Base-by-base conservation (phyloP, 2,797 vertebrate species). In the Glossophaga mutica region DNA sequence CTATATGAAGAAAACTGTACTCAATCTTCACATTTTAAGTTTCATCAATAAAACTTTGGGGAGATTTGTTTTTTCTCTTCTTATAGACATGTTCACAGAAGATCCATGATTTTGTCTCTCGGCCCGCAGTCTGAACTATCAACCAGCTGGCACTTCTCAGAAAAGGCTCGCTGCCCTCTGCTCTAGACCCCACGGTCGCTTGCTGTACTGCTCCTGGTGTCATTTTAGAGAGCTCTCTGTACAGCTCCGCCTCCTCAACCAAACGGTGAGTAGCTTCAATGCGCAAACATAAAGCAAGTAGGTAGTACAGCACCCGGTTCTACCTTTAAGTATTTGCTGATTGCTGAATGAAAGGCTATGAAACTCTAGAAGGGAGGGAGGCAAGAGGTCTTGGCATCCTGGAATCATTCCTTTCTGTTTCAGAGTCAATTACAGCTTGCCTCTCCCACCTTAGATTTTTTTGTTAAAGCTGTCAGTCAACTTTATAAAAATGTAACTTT, bases 401-500 rank as follows among this genome's bases (percentile, higher is more conserved):
- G 34, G 4, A 93, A 55, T 18, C 91, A 90, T 82, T 42, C 59
- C 39, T 89, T 90, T 37, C 50, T 42, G 29, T 82, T 90, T 85
- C 62, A 78, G n/a, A 93, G n/a, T 83, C 65, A 82, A 68, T 62
- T 74, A 79, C 11, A 87, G 55, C 9, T 71, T 85, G 52, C 29
- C 6, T 87, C 74, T 19, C 46, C 50, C 6, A 83, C 9, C 71
- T 52, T 52, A 48, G 29, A 52, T 42, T 55, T 70, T 39, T 83
- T 55, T 62, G 48, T 10, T 48, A 37, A 29, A 59, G 57, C 22
- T 78, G 26, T 71, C 68, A 57, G 21, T 86, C 50, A 70, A 57
- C 78, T 95, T 78, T 44, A 50, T 32, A 74, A 91, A 97, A 91
- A 79, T 87, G 44, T 74, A 77, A 86, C 18, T 77, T 76, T 77